phyloP scores from a whole-genome alignment of 2,888 invertebrate genomes.

The Penaeus monodon region DNA sequence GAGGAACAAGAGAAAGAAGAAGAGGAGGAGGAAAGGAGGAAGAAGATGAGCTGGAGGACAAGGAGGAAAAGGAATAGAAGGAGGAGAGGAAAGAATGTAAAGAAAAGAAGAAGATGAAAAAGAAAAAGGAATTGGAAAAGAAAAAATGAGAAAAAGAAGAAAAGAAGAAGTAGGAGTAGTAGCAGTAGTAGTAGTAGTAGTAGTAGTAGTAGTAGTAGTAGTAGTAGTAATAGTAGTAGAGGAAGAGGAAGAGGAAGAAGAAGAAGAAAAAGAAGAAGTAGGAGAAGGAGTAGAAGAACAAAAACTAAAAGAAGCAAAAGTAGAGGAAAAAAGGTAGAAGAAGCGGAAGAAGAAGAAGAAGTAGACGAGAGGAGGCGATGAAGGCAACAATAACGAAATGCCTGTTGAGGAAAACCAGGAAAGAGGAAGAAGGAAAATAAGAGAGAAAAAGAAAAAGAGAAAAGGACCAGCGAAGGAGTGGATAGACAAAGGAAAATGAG shows the following conservation, averaged over 20 bases:
- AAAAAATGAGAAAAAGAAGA: background rate
- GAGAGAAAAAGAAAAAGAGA: no score
- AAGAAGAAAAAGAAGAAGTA: background rate
- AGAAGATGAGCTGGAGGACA: background rate
- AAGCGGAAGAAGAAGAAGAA: no score
- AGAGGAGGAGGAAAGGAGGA: background rate
- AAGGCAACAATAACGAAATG: no score
- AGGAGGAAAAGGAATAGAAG: background rate
- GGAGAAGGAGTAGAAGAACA: background rate
- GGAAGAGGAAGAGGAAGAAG: background rate
- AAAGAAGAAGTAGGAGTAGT: background rate
- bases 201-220: background rate
- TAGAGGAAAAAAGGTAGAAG: no score
- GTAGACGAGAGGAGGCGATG: no score
- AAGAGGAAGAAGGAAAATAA: no score
- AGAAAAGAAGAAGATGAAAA: background rate
- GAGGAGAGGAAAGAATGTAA: background rate
- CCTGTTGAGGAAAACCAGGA: no score
- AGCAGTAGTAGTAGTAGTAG: background rate
- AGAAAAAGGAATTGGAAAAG: background rate
- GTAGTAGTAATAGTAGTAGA: background rate
- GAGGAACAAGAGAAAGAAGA: background rate
- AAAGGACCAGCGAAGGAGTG: no score
- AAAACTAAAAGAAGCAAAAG: no score
- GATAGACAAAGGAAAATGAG: no score